phyloP scores from a whole-genome alignment of 2,797 vertebrate genomes.

The Ctenopoma multispine region DNA sequence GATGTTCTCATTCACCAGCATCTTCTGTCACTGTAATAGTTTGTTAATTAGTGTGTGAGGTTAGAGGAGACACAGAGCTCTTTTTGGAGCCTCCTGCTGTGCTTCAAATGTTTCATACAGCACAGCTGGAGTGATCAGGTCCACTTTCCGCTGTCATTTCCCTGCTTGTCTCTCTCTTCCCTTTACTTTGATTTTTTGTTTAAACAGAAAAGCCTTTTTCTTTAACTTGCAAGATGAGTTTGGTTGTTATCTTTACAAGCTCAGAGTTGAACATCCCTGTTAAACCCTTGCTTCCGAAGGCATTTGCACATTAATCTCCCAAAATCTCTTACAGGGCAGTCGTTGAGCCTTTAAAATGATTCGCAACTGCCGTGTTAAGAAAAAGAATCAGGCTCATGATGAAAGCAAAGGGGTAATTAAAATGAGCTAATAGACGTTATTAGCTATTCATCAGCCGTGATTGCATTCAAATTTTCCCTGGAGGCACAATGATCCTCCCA shows the following conservation, averaged over 20 bases:
- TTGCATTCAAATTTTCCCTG: slow-evolving; percentile 53
- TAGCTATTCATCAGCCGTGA: slow-evolving; percentile 67
- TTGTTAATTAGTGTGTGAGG: slow-evolving; percentile 45
- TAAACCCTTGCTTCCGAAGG: slow-evolving; percentile 35
- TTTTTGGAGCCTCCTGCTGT: slow-evolving; percentile 38
- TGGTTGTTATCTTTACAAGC: slow-evolving; percentile 27
- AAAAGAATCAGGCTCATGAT: slow-evolving; percentile 58
- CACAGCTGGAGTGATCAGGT: slow-evolving; percentile 48
- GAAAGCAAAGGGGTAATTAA: slow-evolving; percentile 69
- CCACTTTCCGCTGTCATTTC: slow-evolving; percentile 30
- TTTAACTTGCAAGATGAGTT: slow-evolving; percentile 37
- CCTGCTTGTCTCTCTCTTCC: slow-evolving; percentile 14
- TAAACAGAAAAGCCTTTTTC: slow-evolving; percentile 33
- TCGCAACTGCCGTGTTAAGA: slow-evolving; percentile 31
- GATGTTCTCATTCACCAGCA: slow-evolving; percentile 27
- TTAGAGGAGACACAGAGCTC: slow-evolving; percentile 21
- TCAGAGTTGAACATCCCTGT: slow-evolving; percentile 11
- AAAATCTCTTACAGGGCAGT: slow-evolving; percentile 32
- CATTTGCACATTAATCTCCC: slow-evolving; percentile 40
- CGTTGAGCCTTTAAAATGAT: slow-evolving; percentile 39
- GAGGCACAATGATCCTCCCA: slow-evolving; percentile 47
- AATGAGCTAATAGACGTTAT: slow-evolving; percentile 68
- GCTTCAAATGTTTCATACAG: slow-evolving; percentile 27
- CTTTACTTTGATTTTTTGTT: slow-evolving; percentile 46
- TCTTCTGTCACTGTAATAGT: slow-evolving; percentile 28